phyloP scores from a whole-genome alignment of 1,140 invertebrate species.

The Drosophila bocki region DNA sequence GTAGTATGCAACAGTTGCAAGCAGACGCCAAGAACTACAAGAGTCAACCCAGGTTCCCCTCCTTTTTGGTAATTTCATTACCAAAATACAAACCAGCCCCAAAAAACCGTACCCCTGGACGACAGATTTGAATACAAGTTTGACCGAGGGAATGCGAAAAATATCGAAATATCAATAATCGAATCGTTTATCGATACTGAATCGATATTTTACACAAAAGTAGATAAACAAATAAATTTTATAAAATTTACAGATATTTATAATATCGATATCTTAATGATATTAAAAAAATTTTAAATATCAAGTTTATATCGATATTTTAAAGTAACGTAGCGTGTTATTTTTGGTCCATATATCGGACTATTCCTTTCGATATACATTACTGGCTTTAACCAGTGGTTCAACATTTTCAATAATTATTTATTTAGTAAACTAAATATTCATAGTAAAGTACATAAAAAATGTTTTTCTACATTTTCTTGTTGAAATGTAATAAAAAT shows the following conservation, averaged over 20 bases:
- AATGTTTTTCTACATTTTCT: background rate
- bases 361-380: too few species aligned
- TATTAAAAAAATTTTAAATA: background rate
- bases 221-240: background rate
- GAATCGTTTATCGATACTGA: background rate
- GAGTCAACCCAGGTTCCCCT: slow-evolving; percentile 5
- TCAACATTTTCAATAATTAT: background rate
- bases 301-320: background rate
- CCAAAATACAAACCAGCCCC: background rate
- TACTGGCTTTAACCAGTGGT: background rate
- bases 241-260: too few species aligned
- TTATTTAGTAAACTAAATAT: background rate
- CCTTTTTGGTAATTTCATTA: slow-evolving; percentile 14
- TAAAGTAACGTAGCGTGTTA: too few species aligned
- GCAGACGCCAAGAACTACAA: slow-evolving; percentile 33
- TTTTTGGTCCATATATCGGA: too few species aligned
- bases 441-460: background rate
- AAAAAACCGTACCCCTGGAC: background rate
- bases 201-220: background rate
- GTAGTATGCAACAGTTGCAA: slow-evolving; percentile 67
- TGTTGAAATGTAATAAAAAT: background rate
- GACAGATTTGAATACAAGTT: background rate
- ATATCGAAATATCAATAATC: background rate
- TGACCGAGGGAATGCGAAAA: background rate
- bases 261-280: background rate